Base-by-base conservation (phyloP, 2,888 invertebrate species). In the Cephus spinipes region DNA sequence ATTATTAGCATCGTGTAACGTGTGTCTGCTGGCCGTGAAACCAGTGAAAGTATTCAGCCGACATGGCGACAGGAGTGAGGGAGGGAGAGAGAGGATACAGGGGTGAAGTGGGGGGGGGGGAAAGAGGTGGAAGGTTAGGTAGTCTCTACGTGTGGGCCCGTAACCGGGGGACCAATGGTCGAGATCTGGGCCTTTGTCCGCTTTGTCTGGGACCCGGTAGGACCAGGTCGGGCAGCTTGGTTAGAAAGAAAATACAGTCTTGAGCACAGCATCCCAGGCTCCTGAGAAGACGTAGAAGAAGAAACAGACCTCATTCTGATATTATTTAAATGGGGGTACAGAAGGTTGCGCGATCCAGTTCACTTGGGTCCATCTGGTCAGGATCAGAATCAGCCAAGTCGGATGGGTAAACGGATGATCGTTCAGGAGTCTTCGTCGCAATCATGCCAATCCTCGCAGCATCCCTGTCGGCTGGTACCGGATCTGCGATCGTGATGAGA, bases 21-120 rank as follows among this genome's bases (percentile, higher is more conserved):
- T 88, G 86, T 88, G 88, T 89, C 87, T 87, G 88, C 85, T 90
- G 91, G 89, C 91, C 91, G 90, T 91, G 91, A 91, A 91, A 90
- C 89, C 87, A 86, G 91, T 90, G 91, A 91, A 91, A 91, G 91
- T 91, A 89, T 89, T 89, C 85, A 83, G 84, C 81, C 84, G 84
- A 84, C 86, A 55, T 55, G 55, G 23, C 55, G 55, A 55, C 33
- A 12, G 75, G 32, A 55, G 32, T 23, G 23, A 55, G 33, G 30
- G n/a, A 36, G 35, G 9, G 36, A 12, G 36, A 1, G 12, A 15
- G 40, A 15, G 33, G 31, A 74, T 35, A 35, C 35, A 35, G 4
- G 35, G 12, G 35, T 35, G 35, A 35, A 11, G 35, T 35, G 35
- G 35, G 12, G 35, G 35, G 31, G 71, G 12, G 35, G 35, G 31